Conservation (phyloP, 2,797 vertebrate species). For the Lepus townsendii region DNA sequence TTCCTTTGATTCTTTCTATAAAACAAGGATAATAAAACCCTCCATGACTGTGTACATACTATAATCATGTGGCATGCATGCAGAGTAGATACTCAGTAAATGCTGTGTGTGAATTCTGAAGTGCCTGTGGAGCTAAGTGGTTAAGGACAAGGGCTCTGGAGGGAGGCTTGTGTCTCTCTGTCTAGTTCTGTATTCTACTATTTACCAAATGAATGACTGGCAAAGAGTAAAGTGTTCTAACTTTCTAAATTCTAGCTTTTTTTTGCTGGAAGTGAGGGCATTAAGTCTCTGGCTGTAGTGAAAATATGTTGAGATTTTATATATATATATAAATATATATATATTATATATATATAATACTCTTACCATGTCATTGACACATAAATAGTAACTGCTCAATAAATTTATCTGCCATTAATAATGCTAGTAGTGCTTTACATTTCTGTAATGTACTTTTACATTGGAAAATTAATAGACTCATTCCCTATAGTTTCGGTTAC, state of each 20-base stretch:
- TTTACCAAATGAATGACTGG: neutral
- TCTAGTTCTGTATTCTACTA: neutral
- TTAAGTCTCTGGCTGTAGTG: neutral
- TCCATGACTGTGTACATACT: neutral
- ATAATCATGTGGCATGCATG: rapidly evolving
- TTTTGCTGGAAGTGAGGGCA: neutral
- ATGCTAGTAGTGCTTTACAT: neutral
- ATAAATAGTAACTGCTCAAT: neutral
- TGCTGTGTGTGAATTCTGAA: neutral
- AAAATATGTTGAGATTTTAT: neutral
- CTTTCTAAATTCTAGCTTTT: neutral
- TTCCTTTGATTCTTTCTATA: neutral
- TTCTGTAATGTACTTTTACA: neutral
- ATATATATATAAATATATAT: too few relatives aligned
- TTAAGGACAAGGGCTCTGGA: neutral
- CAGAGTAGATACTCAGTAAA: too few relatives aligned
- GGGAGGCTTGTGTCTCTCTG: neutral
- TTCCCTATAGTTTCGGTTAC: neutral
- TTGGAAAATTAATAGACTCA: neutral
- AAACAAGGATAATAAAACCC: neutral
- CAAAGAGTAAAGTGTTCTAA: neutral
- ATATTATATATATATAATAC: neutral
- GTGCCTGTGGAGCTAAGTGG: neutral
- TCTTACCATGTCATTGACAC: neutral
- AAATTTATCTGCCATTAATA: neutral